Conservation (phyloP, 2,888 invertebrate genomes). For the Melipona bicolor region DNA sequence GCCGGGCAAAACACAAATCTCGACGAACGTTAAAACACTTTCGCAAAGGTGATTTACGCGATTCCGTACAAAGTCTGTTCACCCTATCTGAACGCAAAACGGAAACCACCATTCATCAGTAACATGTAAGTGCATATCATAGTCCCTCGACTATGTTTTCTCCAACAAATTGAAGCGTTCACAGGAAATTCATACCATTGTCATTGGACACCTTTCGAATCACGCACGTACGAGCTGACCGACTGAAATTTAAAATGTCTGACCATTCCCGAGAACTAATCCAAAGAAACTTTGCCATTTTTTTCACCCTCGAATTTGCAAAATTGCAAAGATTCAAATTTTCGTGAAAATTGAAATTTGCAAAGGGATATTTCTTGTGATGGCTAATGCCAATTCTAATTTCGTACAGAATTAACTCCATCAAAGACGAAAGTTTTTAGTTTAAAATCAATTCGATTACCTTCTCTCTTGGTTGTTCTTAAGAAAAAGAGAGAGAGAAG, state of each 20-base stretch:
- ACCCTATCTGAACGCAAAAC: conserved; percentile 3
- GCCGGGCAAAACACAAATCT: background rate
- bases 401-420: no score
- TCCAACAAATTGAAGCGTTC: conserved; percentile 5
- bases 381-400: no score
- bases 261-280: background rate
- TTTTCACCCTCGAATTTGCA: no score
- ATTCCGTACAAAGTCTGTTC: conserved; percentile 17
- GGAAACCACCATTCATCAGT: background rate
- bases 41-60: conserved; percentile 20
- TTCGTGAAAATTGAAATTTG: no score
- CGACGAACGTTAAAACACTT: conserved; percentile 9
- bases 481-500: background rate
- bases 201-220: background rate
- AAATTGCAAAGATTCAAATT: no score
- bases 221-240: background rate
- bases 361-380: no score
- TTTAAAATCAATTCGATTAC: background rate
- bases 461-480: background rate
- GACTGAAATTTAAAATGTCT: background rate
- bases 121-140: background rate
- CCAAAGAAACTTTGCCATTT: background rate
- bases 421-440: background rate
- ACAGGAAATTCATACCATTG: conserved; percentile 25
- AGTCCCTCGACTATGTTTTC: background rate